These are phyloP conservation scores for Ramphastos sulfuratus DNA, from an alignment of 2,113 vertebrate species.

Conservation along the genomic window DNA sequence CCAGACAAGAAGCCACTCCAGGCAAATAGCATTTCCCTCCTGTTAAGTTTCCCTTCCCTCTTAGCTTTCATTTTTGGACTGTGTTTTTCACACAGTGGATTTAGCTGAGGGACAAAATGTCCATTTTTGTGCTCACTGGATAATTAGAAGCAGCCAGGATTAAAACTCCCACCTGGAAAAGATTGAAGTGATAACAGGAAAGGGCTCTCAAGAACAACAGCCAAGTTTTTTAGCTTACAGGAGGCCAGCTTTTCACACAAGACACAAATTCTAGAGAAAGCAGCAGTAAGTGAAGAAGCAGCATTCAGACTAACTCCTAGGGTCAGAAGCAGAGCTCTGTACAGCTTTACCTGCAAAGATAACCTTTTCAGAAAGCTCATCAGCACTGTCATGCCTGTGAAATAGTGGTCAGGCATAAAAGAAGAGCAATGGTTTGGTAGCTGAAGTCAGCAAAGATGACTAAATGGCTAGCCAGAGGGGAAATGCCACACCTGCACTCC, in stretches of 20 bases:
- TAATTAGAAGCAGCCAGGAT: slow-evolving; percentile 10
- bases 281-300: background rate
- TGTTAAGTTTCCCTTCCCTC: background rate
- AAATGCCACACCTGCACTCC: background rate
- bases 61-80: background rate
- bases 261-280: background rate
- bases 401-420: background rate
- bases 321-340: background rate
- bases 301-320: background rate
- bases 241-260: background rate
- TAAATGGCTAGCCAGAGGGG: background rate
- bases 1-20: background rate
- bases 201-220: background rate
- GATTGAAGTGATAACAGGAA: background rate
- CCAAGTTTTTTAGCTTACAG: background rate
- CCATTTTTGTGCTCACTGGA: background rate
- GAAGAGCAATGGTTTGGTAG: background rate
- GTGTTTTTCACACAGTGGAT: background rate
- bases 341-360: background rate
- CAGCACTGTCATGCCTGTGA: background rate
- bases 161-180: slow-evolving; percentile 13
- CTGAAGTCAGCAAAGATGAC: background rate
- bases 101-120: background rate
- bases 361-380: background rate
- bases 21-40: fast-evolving